These are phyloP conservation scores for Eucriotettix oculatus DNA, from an alignment of 2,888 invertebrate species.

Conservation along the genomic window DNA sequence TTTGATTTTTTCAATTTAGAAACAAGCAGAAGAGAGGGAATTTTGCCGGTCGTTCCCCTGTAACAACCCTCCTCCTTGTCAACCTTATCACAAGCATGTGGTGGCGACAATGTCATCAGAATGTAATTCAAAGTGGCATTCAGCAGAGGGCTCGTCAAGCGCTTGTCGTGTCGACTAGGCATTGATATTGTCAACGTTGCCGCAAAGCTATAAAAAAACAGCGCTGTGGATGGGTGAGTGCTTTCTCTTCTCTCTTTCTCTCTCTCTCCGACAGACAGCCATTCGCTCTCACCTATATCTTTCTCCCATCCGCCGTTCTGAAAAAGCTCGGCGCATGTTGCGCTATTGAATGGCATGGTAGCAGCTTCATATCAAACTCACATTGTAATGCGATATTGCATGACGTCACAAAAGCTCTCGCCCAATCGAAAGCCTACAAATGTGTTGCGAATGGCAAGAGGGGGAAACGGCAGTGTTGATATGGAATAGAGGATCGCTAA, in stretches of 20 bases:
- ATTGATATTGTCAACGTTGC: neutral
- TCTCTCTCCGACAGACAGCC: too few species aligned
- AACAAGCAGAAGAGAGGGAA: too few species aligned
- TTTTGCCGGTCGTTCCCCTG: neutral
- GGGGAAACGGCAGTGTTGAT: too few species aligned
- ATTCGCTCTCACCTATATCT: too few species aligned
- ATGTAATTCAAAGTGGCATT: constrained; percentile 5
- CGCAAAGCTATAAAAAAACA: neutral
- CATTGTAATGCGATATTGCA: neutral
- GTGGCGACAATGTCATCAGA: constrained; percentile 6
- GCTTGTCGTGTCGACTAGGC: constrained; percentile 2
- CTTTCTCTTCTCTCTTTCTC: too few species aligned
- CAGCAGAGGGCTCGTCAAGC: constrained; percentile 5
- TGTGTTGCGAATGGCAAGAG: neutral
- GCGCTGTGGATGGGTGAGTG: too few species aligned
- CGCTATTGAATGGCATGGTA: too few species aligned
- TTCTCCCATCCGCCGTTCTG: too few species aligned
- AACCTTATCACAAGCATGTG: neutral
- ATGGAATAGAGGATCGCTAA: too few species aligned
- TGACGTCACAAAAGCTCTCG: neutral
- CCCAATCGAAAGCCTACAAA: neutral
- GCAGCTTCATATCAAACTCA: neutral
- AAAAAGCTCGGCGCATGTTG: too few species aligned
- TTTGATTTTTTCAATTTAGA: too few species aligned
- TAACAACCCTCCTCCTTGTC: neutral